Conservation (phyloP, 2,113 vertebrate species). For the Sarotherodon lohbergeri region DNA sequence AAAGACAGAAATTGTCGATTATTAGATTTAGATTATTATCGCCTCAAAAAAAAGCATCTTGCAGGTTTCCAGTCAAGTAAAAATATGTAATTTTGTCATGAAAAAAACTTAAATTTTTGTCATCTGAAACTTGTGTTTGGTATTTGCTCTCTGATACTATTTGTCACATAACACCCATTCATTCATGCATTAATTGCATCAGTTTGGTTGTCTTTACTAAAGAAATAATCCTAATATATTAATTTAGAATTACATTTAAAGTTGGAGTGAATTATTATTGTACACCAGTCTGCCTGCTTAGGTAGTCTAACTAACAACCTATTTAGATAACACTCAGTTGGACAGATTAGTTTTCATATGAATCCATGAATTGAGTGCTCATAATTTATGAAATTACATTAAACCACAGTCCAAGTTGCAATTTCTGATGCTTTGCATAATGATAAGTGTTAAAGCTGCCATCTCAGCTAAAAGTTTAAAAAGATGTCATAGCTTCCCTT, state of each 20-base stretch:
- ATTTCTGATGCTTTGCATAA: neutral
- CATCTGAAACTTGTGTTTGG: neutral
- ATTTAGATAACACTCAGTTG: neutral
- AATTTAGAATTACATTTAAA: neutral
- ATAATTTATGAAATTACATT: neutral
- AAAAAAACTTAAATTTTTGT: neutral
- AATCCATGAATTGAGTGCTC: neutral
- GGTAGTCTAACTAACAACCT: neutral
- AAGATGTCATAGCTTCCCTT: accelerated
- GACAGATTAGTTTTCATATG: neutral
- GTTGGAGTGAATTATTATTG: neutral
- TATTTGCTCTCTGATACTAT: neutral
- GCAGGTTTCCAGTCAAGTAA: neutral
- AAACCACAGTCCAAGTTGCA: neutral
- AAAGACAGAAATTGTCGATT: neutral
- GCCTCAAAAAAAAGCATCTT: neutral
- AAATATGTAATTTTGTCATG: neutral
- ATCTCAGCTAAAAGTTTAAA: neutral
- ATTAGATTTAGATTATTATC: neutral
- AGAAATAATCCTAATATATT: neutral
- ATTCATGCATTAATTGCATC: neutral
- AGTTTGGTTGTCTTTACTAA: neutral
- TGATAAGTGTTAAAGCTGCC: neutral
- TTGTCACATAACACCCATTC: neutral
- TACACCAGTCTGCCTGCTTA: neutral